These are phyloP conservation scores for Phoebastria nigripes DNA, from an alignment of 2,797 vertebrate genomes.

Conservation along the genomic window DNA sequence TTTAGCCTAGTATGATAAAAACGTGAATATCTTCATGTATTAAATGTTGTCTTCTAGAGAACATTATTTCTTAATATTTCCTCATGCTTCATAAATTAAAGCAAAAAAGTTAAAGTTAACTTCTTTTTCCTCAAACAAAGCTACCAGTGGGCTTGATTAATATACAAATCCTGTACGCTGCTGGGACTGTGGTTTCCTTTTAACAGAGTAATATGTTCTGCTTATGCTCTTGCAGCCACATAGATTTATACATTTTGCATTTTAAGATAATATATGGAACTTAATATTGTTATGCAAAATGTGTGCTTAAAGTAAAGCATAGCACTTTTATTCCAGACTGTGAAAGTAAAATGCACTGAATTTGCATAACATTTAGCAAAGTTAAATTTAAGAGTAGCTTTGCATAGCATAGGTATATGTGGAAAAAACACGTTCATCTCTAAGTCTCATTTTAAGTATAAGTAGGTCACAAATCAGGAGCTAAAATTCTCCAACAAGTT, in stretches of 20 bases:
- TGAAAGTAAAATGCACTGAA: conserved; percentile 1
- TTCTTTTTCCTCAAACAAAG: conserved; percentile 16
- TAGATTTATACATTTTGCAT: conserved; percentile 11
- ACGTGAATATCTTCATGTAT: not conserved
- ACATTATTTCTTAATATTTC: conserved; percentile 1
- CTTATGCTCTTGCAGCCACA: conserved; percentile 5
- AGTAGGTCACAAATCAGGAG: not conserved
- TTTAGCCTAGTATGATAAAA: conserved; percentile 11
- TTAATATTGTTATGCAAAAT: conserved; percentile 40
- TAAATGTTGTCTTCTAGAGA: not conserved
- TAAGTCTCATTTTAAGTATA: not conserved
- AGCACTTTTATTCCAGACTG: not conserved
- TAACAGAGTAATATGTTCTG: conserved; percentile 18
- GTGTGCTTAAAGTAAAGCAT: conserved; percentile 18
- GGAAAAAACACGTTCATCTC: not conserved
- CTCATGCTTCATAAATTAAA: conserved; percentile 6
- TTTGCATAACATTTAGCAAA: conserved; percentile 43
- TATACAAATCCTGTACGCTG: not conserved
- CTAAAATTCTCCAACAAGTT: not conserved
- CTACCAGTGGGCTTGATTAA: conserved; percentile 24
- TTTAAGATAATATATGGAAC: conserved; percentile 45
- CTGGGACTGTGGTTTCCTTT: not conserved
- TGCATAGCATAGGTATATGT: not conserved
- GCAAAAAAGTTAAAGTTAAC: not conserved
- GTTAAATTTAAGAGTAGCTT: not conserved